phyloP scores from a whole-genome alignment of 2,113 vertebrate genomes.

The Triplophysa rosa region DNA sequence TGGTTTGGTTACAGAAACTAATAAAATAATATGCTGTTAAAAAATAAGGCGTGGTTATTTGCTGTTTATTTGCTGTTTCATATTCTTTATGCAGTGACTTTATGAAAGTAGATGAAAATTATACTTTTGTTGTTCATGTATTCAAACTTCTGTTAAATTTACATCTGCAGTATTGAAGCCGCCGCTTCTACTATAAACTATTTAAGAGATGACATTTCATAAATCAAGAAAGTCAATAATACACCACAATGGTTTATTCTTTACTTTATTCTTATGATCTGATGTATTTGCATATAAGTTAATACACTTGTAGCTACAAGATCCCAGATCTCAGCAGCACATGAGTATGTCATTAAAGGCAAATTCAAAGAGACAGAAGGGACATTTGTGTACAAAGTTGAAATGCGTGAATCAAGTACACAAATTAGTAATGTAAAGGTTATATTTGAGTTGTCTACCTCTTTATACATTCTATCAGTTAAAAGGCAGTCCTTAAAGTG shows the following conservation, averaged over 20 bases:
- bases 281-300: conserved; percentile 27
- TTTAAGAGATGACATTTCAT: too few species aligned
- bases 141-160: neutral
- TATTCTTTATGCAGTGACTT: too few species aligned
- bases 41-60: conserved; percentile 21
- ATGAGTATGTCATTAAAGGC: neutral
- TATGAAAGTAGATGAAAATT: too few species aligned
- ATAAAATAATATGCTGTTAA: conserved; percentile 93
- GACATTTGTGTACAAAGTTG: neutral
- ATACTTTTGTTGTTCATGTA: too few species aligned
- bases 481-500: neutral
- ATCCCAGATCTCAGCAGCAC: conserved; percentile 28
- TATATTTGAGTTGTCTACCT: neutral
- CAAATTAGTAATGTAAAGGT: neutral
- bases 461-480: neutral
- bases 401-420: neutral
- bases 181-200: too few species aligned
- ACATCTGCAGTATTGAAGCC: neutral
- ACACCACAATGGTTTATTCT: neutral
- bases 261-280: neutral
- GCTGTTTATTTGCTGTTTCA: conserved; percentile 17
- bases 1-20: conserved; percentile 99
- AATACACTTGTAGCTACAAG: conserved; percentile 4
- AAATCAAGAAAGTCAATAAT: neutral
- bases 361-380: neutral